Evolutionary conservation across 2,113 vertebrate genomes (phyloP).

Genomic region (Heloderma charlesbogerti): DNA sequence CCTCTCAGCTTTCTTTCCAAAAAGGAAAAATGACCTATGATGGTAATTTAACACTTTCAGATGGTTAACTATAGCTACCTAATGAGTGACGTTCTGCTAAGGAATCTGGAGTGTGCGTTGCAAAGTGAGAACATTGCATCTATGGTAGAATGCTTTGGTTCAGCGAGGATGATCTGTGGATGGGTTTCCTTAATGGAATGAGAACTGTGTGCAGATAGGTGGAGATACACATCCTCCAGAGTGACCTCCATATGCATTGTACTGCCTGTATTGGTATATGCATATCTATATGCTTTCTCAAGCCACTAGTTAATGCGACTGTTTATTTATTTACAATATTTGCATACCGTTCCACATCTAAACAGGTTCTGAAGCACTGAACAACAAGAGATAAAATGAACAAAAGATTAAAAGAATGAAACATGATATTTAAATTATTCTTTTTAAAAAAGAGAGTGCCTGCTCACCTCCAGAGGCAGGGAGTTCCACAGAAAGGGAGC

Average conservation of each 20-base stretch:
- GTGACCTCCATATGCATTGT: neutral
- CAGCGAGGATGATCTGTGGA: neutral
- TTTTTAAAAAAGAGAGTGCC: too few species aligned
- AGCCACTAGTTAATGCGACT: too few species aligned
- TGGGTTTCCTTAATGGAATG: neutral
- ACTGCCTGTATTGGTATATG: too few species aligned
- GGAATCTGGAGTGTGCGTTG: neutral
- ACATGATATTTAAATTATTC: too few species aligned
- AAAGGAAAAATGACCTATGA: neutral
- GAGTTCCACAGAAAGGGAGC: too few species aligned
- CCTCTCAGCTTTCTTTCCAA: neutral
- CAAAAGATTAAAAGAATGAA: too few species aligned
- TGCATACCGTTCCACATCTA: too few species aligned
- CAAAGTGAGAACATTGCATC: neutral
- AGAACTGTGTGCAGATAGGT: neutral
- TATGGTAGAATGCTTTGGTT: neutral
- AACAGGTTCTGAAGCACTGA: too few species aligned
- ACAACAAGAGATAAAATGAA: too few species aligned
- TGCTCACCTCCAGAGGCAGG: too few species aligned
- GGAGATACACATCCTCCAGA: neutral
- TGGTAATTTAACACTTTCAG: neutral
- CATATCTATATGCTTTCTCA: neutral
- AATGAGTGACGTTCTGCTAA: neutral
- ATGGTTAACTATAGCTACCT: neutral
- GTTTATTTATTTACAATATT: too few species aligned